These are phyloP conservation scores for Cotesia chilonis DNA, from an alignment of 1,140 invertebrate species.

Conservation along the genomic window DNA sequence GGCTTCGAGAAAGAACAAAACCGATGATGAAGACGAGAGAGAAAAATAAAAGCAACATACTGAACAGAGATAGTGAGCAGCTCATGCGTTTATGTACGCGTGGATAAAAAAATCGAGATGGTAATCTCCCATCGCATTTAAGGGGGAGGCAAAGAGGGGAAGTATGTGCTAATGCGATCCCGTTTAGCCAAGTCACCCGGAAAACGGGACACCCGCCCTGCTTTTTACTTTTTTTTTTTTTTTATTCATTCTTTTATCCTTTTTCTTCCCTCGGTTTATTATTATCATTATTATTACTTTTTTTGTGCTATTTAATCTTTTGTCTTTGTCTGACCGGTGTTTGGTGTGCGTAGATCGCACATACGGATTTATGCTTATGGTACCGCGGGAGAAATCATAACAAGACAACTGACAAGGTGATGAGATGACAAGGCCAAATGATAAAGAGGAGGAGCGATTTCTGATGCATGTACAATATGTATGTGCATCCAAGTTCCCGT, in stretches of 20 bases:
- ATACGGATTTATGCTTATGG: neutral
- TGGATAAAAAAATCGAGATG: slow-evolving; percentile 52
- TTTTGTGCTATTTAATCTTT: no score
- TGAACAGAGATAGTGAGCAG: slow-evolving; percentile 12
- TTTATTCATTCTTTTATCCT: slow-evolving; percentile 16
- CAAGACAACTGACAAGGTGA: slow-evolving; percentile 28
- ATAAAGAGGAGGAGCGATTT: slow-evolving; percentile 21
- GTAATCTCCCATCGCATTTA: slow-evolving; percentile 58
- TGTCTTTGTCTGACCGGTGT: slow-evolving; percentile 15
- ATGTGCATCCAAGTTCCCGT: slow-evolving; percentile 53
- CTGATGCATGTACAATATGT: slow-evolving; percentile 25
- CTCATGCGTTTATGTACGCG: slow-evolving; percentile 17
- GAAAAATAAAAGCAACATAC: slow-evolving; percentile 12
- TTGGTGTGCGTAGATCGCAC: neutral
- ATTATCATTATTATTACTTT: no score
- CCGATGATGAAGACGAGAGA: slow-evolving; percentile 4
- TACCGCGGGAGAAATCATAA: slow-evolving; percentile 47
- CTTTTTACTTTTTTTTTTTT: slow-evolving; percentile 25
- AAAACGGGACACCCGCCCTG: slow-evolving; percentile 64
- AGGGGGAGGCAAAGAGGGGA: slow-evolving; percentile 57
- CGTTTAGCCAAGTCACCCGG: slow-evolving; percentile 66
- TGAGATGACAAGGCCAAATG: slow-evolving; percentile 19
- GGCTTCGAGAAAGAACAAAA: neutral
- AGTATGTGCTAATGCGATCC: slow-evolving; percentile 66
- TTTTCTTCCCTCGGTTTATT: no score